Evolutionary conservation across 2,797 vertebrate species (phyloP).

Genomic region (Acrocephalus scirpaceus): DNA sequence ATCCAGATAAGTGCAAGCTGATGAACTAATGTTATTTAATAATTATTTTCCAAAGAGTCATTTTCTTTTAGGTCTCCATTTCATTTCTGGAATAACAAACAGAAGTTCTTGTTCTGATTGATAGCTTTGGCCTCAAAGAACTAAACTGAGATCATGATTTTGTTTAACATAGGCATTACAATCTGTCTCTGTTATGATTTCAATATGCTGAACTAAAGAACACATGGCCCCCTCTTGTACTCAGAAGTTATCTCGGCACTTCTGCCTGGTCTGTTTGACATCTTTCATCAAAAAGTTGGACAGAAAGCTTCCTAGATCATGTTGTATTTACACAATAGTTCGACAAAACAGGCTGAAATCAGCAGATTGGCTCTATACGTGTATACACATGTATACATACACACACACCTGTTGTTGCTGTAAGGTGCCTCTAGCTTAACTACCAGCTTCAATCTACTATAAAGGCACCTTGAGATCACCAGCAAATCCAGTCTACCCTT

Average conservation of each 20-base stretch:
- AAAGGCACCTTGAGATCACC: neutral
- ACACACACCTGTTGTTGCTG: neutral
- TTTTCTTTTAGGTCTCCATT: neutral
- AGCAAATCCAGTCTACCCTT: neutral
- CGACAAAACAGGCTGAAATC: neutral
- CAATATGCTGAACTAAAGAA: neutral
- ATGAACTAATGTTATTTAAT: neutral
- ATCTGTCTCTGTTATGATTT: neutral
- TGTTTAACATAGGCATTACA: neutral
- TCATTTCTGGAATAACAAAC: neutral
- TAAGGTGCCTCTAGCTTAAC: neutral
- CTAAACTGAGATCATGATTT: neutral
- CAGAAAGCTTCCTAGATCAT: neutral
- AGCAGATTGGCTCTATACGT: rapidly evolving
- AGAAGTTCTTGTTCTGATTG: neutral
- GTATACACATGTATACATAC: rapidly evolving
- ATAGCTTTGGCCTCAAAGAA: neutral
- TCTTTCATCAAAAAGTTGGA: neutral
- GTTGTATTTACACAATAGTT: neutral
- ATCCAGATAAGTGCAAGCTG: neutral
- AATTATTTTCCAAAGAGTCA: neutral
- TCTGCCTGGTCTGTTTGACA: neutral
- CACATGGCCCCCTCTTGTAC: neutral
- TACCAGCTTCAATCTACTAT: neutral
- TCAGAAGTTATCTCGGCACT: neutral